Percentiles rank a stretch among this genome's conserved stretches.
These are phyloP conservation scores for Pollenia amentaria DNA, from an alignment of 2,888 invertebrate genomes.

Conservation along the genomic window DNA sequence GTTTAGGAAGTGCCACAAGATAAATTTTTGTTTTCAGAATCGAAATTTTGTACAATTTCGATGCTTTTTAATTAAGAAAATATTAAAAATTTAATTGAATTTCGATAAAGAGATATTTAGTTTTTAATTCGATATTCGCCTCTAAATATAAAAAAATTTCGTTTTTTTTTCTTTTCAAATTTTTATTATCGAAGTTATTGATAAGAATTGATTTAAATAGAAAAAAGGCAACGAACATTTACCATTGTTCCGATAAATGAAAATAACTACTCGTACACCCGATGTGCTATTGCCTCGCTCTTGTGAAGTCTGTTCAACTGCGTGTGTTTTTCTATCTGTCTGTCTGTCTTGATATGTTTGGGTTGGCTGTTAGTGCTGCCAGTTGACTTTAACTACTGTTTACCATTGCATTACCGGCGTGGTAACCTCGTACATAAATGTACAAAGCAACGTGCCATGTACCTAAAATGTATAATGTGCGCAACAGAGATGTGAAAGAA, in stretches of 20 bases:
- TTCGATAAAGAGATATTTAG: too few relatives aligned
- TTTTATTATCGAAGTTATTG: constrained; percentile 16
- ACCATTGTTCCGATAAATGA: constrained; percentile 46
- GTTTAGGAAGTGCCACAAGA: too few relatives aligned
- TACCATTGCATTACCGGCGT: constrained; percentile 54
- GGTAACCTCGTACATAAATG: constrained; percentile 34
- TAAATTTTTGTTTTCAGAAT: too few relatives aligned
- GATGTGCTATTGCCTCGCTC: neutral
- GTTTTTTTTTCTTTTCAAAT: neutral
- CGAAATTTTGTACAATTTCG: too few relatives aligned
- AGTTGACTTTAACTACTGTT: constrained; percentile 69
- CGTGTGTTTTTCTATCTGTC: neutral
- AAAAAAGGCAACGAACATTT: constrained; percentile 15
- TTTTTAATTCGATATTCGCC: neutral
- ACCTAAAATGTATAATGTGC: neutral
- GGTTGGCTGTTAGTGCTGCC: constrained; percentile 24
- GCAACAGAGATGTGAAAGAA: constrained; percentile 8
- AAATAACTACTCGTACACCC: constrained; percentile 15
- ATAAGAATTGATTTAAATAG: neutral
- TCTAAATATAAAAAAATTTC: neutral
- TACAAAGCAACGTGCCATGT: constrained; percentile 29
- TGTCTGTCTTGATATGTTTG: constrained; percentile 5
- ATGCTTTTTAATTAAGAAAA: too few relatives aligned
- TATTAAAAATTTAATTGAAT: too few relatives aligned
- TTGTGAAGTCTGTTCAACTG: neutral